A percentile compares a stretch with the other conserved stretches of the same genome.
These are phyloP conservation scores for Drosophila paranaensis DNA, from an alignment of 2,888 invertebrate genomes.

Conservation along the genomic window DNA sequence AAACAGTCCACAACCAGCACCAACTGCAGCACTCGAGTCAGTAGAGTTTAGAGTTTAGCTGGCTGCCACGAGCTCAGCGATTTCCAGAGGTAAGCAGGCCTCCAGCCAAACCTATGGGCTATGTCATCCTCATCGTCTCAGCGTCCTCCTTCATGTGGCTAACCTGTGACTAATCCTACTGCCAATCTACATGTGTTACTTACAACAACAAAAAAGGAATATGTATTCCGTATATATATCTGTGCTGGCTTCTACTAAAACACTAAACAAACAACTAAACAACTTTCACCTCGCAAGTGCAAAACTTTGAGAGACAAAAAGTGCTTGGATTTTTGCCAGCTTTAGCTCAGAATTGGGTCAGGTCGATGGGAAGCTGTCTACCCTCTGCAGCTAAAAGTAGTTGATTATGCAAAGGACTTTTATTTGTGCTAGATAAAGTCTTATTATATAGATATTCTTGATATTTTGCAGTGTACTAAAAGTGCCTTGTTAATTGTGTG, in stretches of 20 bases:
- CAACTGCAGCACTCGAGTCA: constrained; percentile 33
- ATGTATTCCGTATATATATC: neutral
- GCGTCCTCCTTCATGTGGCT: constrained; percentile 44
- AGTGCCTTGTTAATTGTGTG: too few species aligned
- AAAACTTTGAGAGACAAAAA: constrained; percentile 3
- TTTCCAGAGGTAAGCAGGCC: constrained; percentile 48
- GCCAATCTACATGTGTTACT: constrained; percentile 31
- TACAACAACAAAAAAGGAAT: constrained; percentile 1
- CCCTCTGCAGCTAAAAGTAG: neutral
- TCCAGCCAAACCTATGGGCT: constrained; percentile 20
- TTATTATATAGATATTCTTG: neutral
- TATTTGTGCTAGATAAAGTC: neutral
- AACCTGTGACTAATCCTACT: constrained; percentile 43
- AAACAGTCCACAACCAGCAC: constrained; percentile 33
- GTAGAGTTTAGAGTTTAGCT: constrained; percentile 15
- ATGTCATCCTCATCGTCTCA: constrained; percentile 44
- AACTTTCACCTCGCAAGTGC: constrained; percentile 29
- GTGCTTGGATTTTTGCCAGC: constrained; percentile 37
- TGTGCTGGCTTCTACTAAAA: constrained; percentile 47
- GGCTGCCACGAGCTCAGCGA: constrained; percentile 38
- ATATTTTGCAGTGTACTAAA: neutral
- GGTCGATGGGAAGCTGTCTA: constrained; percentile 18
- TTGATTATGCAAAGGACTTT: constrained; percentile 4
- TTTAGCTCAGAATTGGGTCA: constrained; percentile 36
- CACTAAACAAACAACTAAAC: constrained; percentile 44